Base-by-base conservation (phyloP, 1,140 invertebrate species). In the Samia ricini region DNA sequence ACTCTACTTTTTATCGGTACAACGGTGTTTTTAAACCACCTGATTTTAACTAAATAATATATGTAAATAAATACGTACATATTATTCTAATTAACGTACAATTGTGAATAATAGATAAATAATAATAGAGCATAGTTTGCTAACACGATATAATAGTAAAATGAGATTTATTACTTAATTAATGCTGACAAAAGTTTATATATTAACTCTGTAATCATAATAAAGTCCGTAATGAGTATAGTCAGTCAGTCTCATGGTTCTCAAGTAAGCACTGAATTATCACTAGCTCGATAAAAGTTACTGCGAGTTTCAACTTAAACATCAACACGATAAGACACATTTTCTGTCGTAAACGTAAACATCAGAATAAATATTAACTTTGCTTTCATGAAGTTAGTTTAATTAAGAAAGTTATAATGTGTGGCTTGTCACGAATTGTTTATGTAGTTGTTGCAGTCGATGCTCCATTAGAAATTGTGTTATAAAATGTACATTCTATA, bases 331-430 rank as follows among this genome's bases (percentile, higher is more conserved):
- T 24, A 59, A 20, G 36, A 29, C 29, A 1, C 12, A 42, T 15
- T 42, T 15, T 42, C n/a, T 33, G 4, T 59, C 24, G 8, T 0
- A 4, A 18, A 15, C n/a, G 8, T 48, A 21, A 15, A 23, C 8
- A n/a, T 52, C 22, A 19, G n/a, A n/a, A 12, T 22, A 50, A 22
- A 59, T 19, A 18, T 33, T 23, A 33, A 49, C 33, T 48, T 20
- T 22, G 52, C 51, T 56, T 61, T 42, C 51, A 61, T 56, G 50
- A 54, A 61, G 60, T 33, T 57, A 61, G 64, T 48, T 58, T 50
- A 58, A 66, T 66, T 66, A 61, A 20, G 26, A 61, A 60, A 66
- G 60, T 62, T 66, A 58, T 57, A 55, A 66, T 58, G 56, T 22
- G 42, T 57, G 50, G 19, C 24, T 20, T 33, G 56, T 36, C 21